These are phyloP conservation scores for Oreochromis spilurus DNA, from an alignment of 2,113 vertebrate species.

Conservation along the genomic window DNA sequence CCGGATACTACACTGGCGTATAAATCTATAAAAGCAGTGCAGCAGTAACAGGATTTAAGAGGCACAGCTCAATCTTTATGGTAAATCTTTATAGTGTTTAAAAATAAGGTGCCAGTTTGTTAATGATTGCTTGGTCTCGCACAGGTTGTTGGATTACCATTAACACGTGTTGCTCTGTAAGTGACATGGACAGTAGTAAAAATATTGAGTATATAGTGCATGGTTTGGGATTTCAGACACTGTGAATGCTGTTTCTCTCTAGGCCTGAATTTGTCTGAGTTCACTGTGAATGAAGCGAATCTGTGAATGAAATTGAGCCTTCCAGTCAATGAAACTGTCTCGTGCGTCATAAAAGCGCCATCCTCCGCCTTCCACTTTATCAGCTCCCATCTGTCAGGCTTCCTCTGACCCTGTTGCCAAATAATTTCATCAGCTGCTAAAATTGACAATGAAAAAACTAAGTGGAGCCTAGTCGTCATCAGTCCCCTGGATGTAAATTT, in stretches of 20 bases:
- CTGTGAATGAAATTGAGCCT: neutral
- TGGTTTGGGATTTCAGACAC: neutral
- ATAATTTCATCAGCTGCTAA: neutral
- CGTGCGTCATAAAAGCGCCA: conserved; percentile 1
- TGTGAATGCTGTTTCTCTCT: neutral
- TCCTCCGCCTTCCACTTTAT: neutral
- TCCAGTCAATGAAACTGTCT: conserved; percentile 9
- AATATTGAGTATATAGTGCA: neutral
- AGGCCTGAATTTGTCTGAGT: neutral
- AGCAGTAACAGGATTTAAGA: neutral
- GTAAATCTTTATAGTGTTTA: neutral
- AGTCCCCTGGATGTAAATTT: neutral
- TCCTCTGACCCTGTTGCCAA: neutral
- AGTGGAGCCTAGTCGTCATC: neutral
- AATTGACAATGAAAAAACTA: neutral
- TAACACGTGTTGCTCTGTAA: neutral
- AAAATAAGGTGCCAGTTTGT: neutral
- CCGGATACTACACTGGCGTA: neutral
- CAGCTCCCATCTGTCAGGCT: conserved; percentile 4
- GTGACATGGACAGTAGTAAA: neutral
- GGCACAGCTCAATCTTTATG: neutral
- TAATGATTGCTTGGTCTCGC: neutral
- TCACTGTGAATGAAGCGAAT: neutral
- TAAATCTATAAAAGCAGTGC: neutral
- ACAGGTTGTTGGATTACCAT: neutral